phyloP scores from a whole-genome alignment of 2,113 vertebrate species.

The Channa maculata region DNA sequence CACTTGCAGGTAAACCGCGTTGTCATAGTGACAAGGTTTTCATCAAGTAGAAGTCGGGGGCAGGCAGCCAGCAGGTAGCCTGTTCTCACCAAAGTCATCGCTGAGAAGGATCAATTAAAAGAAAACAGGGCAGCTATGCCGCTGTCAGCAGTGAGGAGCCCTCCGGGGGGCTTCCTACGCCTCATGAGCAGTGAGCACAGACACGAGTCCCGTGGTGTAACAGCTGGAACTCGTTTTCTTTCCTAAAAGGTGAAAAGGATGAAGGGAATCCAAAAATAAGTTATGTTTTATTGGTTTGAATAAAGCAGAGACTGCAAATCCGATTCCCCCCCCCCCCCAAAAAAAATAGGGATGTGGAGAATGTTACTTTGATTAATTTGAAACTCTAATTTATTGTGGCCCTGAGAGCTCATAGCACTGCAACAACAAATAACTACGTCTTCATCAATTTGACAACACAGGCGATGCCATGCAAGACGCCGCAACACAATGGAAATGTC shows the following conservation, averaged over 20 bases:
- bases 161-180: conserved; percentile 32
- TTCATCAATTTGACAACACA: too few species aligned
- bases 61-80: conserved; percentile 53
- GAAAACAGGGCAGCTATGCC: conserved; percentile 36
- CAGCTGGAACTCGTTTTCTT: not conserved
- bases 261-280: conserved; percentile 5
- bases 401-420: too few species aligned
- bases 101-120: conserved; percentile 63
- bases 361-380: too few species aligned
- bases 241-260: conserved; percentile 24
- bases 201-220: conserved; percentile 13
- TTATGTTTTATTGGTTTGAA: too few species aligned
- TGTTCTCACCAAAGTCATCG: conserved; percentile 33
- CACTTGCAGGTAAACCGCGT: not conserved
- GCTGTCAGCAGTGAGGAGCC: conserved; percentile 25
- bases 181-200: conserved; percentile 36
- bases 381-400: too few species aligned
- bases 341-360: too few species aligned
- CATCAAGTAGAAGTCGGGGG: conserved; percentile 26
- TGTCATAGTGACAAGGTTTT: conserved; percentile 52
- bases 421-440: too few species aligned
- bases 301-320: too few species aligned
- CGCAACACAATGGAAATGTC: too few species aligned
- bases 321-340: too few species aligned
- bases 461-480: too few species aligned